These are phyloP conservation scores for Drosophila saltans DNA, from an alignment of 1,140 invertebrate genomes.

Conservation along the genomic window DNA sequence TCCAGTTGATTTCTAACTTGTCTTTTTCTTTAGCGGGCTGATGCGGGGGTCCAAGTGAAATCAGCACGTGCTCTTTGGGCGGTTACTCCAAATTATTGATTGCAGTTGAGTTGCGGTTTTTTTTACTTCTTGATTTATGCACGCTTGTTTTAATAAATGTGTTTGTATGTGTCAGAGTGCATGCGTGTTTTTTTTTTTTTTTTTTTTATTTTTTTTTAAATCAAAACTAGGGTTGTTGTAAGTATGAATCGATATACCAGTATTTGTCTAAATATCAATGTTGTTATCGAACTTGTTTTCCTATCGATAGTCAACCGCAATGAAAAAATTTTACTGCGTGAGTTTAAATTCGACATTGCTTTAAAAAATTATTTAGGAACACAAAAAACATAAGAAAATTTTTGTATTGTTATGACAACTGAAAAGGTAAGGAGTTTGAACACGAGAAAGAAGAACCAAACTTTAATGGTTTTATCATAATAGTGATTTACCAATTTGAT, in stretches of 20 bases:
- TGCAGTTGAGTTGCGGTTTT: slow-evolving; percentile 41
- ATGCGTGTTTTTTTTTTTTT: neutral
- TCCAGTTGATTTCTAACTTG: neutral
- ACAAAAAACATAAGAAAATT: too few species aligned
- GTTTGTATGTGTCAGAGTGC: slow-evolving; percentile 2
- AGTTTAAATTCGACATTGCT: neutral
- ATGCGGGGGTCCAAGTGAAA: slow-evolving; percentile 20
- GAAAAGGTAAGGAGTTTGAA: too few species aligned
- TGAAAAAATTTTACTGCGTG: neutral
- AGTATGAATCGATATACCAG: slow-evolving; percentile 1
- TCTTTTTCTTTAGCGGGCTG: neutral
- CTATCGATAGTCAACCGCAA: neutral
- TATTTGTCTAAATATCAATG: neutral
- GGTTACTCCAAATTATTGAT: slow-evolving; percentile 14
- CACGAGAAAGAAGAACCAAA: too few species aligned
- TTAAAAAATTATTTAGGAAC: neutral
- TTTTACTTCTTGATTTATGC: slow-evolving; percentile 32
- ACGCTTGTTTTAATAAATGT: slow-evolving; percentile 17
- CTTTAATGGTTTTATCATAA: too few species aligned
- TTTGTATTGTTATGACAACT: too few species aligned
- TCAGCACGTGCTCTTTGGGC: slow-evolving; percentile 21
- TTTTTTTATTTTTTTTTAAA: slow-evolving; percentile 9
- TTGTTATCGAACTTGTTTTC: too few species aligned
- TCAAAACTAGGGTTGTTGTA: slow-evolving; percentile 7
- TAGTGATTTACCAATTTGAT: too few species aligned